phyloP scores from a whole-genome alignment of 2,113 vertebrate species.

The Raja brachyura region DNA sequence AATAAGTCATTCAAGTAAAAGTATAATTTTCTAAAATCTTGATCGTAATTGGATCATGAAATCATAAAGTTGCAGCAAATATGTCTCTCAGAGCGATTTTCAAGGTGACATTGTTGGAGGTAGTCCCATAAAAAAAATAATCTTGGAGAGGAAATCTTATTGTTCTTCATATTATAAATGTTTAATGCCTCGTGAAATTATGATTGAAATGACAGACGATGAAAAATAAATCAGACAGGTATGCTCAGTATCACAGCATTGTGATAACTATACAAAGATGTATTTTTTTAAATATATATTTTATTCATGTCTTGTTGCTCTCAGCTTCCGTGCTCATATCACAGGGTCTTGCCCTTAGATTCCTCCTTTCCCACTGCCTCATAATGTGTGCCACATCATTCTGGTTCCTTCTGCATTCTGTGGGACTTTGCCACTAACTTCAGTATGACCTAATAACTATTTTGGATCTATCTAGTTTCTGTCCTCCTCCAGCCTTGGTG shows the following conservation, averaged over 20 bases:
- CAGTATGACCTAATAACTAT: neutral
- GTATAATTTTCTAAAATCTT: neutral
- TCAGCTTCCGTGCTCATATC: neutral
- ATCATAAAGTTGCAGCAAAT: neutral
- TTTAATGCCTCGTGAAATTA: neutral
- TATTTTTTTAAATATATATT: neutral
- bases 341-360: neutral
- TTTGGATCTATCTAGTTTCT: neutral
- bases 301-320: neutral
- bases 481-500: neutral
- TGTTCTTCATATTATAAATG: conserved; percentile 1
- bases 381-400: neutral
- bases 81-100: neutral
- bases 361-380: neutral
- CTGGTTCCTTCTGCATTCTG: neutral
- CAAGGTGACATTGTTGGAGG: neutral
- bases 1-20: neutral
- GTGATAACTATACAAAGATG: neutral
- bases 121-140: neutral
- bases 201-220: neutral
- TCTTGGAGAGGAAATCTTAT: neutral
- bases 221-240: neutral
- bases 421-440: neutral
- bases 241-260: neutral
- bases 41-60: neutral